Base-by-base conservation (phyloP, 2,888 invertebrate genomes). In the Silvanus unidentatus region DNA sequence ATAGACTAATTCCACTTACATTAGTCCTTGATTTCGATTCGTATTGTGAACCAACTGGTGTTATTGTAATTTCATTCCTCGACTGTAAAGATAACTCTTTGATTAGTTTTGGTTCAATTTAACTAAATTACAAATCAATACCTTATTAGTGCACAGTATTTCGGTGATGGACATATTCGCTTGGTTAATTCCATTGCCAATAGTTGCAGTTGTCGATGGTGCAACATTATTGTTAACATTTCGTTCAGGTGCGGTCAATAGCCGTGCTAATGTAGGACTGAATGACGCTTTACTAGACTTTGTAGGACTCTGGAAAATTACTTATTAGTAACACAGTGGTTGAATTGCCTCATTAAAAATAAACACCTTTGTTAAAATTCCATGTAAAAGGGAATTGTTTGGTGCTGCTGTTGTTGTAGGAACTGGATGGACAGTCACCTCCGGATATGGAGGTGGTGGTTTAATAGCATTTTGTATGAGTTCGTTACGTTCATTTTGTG, bases 231-330 rank as follows among this genome's bases (percentile, higher is more conserved):
- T 47, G 10, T 40, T 46, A 15, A 49, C 53, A n/a, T 55, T 49
- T 46, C 62, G 56, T 58, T 72, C 72, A 3, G 72, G 72, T 47
- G 87, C 86, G 53, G 88, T 88, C 61, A 88, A 76, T 57, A 88
- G 77, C 71, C 86, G 78, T 55, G 88, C 88, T 70, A 88, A 77
- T 59, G 88, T 88, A 53, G 88, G 88, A 61, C 88, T 87, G 74
- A 83, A 86, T 60, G 83, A 80, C 57, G 83, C 77, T 62, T 78
- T 74, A 30, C 70, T 71, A 22, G 56, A 16, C 51, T 60, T 66
- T 11, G 63, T 48, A 40, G 69, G 68, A 45, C 57, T 61, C 70
- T 70, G 47, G 39, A 67, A 68, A 29, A 16, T 29, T 39, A 43
- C 5, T 32, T 32, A 32, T 15, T n/a, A 32, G n/a, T n/a, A n/a